phyloP scores from a whole-genome alignment of 2,113 vertebrate species.

The Cynopterus brachyotis region DNA sequence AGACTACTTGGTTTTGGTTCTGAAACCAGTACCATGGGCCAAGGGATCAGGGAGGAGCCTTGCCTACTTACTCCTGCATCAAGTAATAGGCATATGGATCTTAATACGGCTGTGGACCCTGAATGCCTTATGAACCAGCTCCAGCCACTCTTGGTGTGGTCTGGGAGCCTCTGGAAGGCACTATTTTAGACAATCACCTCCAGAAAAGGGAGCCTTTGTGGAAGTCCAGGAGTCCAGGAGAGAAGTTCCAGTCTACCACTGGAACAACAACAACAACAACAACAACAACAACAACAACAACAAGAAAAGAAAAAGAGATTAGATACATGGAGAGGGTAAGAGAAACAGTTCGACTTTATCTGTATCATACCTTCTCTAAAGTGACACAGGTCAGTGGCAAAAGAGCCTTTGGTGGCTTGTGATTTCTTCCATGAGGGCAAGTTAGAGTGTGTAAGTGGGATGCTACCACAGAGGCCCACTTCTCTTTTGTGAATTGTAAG shows the following conservation, averaged over 20 bases:
- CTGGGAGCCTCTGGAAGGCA: not conserved
- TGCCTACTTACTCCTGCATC: not conserved
- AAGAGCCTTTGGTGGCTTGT: not conserved
- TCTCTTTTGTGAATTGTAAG: not conserved
- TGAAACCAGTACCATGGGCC: not conserved
- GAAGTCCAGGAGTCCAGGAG: not conserved
- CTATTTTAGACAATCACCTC: not conserved
- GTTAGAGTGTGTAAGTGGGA: not conserved
- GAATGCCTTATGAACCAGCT: not conserved
- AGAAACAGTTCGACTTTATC: not conserved
- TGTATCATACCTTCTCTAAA: no score
- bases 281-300: no score
- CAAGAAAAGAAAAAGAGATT: not conserved
- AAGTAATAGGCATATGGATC: not conserved
- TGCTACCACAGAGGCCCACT: not conserved
- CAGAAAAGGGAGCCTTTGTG: not conserved
- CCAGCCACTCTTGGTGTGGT: not conserved
- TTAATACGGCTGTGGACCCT: not conserved
- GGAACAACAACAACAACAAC: no score
- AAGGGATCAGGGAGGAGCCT: not conserved
- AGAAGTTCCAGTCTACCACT: not conserved
- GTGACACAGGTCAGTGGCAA: not conserved
- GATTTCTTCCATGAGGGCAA: not conserved
- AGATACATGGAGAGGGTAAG: not conserved
- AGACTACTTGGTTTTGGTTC: not conserved